phyloP scores from a whole-genome alignment of 2,888 invertebrate species.

The Slavum lentiscoides region DNA sequence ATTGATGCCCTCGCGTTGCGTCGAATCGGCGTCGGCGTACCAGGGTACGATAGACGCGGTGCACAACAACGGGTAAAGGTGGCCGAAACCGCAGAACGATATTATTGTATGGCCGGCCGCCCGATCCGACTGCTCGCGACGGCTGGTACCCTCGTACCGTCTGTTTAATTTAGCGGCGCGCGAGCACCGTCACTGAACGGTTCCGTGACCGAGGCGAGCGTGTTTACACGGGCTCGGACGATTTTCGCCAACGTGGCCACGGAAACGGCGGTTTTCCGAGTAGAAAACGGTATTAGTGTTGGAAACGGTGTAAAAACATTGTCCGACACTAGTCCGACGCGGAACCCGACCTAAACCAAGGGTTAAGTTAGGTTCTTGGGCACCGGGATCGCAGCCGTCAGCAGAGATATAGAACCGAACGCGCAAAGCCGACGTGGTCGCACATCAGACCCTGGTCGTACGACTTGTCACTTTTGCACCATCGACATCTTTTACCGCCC shows the following conservation, averaged over 20 bases:
- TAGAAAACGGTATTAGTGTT: too few species aligned
- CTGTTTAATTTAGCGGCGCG: slow-evolving; percentile 28
- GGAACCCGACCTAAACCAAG: slow-evolving; percentile 13
- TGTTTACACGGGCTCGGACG: neutral
- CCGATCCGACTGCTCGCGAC: neutral
- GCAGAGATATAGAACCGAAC: neutral
- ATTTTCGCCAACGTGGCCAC: slow-evolving; percentile 7
- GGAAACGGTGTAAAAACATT: too few species aligned
- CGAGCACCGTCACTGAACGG: slow-evolving; percentile 17
- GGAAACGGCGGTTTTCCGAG: neutral
- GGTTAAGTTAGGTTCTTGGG: neutral
- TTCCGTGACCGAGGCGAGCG: neutral
- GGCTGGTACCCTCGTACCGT: slow-evolving; percentile 18
- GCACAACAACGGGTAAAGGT: neutral
- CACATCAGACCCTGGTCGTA: slow-evolving; percentile 10
- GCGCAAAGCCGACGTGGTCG: neutral
- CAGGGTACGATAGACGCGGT: neutral
- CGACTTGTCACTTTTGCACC: slow-evolving; percentile 27
- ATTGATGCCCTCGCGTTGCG: neutral
- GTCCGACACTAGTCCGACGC: neutral
- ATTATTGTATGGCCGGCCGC: neutral
- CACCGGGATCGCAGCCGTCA: slow-evolving; percentile 22
- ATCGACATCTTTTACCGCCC: slow-evolving; percentile 11
- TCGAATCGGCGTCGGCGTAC: neutral
- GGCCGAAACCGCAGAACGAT: neutral